Base-by-base conservation (phyloP, 2,113 vertebrate species). In the Sinocyclocheilus maitianheensis region DNA sequence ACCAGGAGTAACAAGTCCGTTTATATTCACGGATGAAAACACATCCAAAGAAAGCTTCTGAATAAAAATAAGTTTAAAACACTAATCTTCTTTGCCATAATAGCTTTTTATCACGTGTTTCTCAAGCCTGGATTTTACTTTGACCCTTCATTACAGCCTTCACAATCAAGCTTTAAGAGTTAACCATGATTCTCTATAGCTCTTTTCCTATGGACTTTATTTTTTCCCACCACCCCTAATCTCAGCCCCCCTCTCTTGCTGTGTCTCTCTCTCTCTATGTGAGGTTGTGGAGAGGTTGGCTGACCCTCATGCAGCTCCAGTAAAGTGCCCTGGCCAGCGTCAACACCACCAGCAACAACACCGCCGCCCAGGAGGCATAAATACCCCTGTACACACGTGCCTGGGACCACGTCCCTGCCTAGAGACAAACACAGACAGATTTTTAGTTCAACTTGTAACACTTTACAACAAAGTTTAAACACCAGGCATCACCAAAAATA, bases 231-330 rank as follows among this genome's bases (percentile, higher is more conserved):
- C 7, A 46, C 10, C 51, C 72, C 26, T 48, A 7, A 51, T n/a
- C 4, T 26, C 22, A 3, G 62, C 24, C n/a, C 79, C n/a, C 58
- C 60, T 34, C 26, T 34, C 48, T 55, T 22, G 53, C 16, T 11
- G 30, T 20, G 53, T 18, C 8, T 40, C n/a, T 34, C 69, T 34
- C 69, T 26, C 24, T 93, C 83, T 95, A 95, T 93, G 94, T 93
- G 93, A 94, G 94, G 93, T 88, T 95, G 91, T 96, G 94, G 74
- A 95, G 91, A 40, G 95, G 95, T 87, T 95, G 93, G 92, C 95
- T 96, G 91, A 95, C 94, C 89, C 94, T 91, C 93, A 96, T 94
- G 92, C 97, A 97, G 89, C 94, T 95, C 97, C 97, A 98, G 91
- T 98, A 97, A 72, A 96, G 95, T 26, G 95, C 97, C 88, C 97